Conservation (phyloP, 2,113 vertebrate species). For the Boleophthalmus pectinirostris region DNA sequence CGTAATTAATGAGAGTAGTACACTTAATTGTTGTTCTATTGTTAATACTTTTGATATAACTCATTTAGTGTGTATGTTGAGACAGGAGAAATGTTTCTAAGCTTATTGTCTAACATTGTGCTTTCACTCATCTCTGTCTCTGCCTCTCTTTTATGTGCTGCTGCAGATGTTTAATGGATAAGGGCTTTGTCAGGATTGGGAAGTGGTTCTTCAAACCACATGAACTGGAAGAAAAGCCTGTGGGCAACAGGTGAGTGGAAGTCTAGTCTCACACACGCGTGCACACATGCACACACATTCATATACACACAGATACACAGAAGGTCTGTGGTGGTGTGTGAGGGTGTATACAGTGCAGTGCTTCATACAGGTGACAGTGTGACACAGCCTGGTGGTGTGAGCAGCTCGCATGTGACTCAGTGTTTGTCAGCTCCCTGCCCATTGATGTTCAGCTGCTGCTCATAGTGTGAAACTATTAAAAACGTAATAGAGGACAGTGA, state of each 20-base stretch:
- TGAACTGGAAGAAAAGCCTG: conserved; percentile 89
- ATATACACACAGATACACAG: conserved; percentile 5
- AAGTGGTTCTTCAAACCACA: conserved; percentile 98
- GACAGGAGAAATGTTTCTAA: background rate
- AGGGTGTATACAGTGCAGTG: conserved; percentile 3
- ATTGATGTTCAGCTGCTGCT: conserved; percentile 46
- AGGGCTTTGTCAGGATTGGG: conserved; percentile 93
- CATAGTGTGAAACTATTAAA: conserved; percentile 50
- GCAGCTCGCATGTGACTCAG: conserved; percentile 43
- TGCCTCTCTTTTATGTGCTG: background rate
- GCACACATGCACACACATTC: conserved; percentile 1
- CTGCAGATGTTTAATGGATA: conserved; percentile 95
- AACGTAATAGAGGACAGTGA: conserved; percentile 19
- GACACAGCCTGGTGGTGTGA: conserved; percentile 31
- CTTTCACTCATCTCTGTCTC: background rate
- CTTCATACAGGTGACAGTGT: conserved; percentile 4
- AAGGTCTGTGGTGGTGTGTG: conserved; percentile 3
- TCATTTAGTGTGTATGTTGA: background rate
- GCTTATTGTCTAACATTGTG: background rate
- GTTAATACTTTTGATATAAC: too few relatives aligned
- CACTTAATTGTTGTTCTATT: too few relatives aligned
- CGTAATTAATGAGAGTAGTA: too few relatives aligned
- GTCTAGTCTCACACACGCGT: background rate
- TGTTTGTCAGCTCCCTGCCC: too few relatives aligned
- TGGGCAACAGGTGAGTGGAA: conserved; percentile 88